phyloP scores from a whole-genome alignment of 2,797 vertebrate species.

The Kryptopterus vitreolus region DNA sequence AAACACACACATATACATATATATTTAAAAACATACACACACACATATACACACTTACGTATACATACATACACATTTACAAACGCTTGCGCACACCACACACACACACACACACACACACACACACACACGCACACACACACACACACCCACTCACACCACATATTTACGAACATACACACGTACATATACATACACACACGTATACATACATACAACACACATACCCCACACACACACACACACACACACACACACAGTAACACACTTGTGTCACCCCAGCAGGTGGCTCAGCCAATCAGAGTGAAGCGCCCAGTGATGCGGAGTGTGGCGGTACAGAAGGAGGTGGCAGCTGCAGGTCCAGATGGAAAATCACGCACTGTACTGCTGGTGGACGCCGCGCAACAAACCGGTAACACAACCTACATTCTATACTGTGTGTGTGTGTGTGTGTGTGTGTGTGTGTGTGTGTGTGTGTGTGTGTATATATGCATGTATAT shows the following conservation, averaged over 20 bases:
- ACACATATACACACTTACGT: neutral
- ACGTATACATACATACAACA: too few relatives aligned
- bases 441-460: neutral
- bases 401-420: constrained; percentile 84
- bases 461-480: too few relatives aligned
- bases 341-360: constrained; percentile 88
- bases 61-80: neutral
- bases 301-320: constrained; percentile 87
- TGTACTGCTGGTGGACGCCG: constrained; percentile 92
- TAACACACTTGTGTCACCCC: constrained; percentile 52
- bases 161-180: too few relatives aligned
- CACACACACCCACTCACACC: neutral
- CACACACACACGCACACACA: neutral
- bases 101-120: too few relatives aligned
- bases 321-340: constrained; percentile 91
- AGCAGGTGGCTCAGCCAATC: constrained; percentile 76
- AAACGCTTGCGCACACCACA: too few relatives aligned
- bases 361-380: constrained; percentile 90
- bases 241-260: too few relatives aligned
- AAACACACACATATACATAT: neutral
- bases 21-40: neutral
- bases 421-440: neutral
- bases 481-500: too few relatives aligned
- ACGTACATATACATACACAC: neutral
- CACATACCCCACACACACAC: too few relatives aligned